Evolutionary conservation across 1,140 invertebrate species (phyloP), one percentile per base, ranked within the genome.

Genomic region (Meloidogyne chitwoodi): DNA sequence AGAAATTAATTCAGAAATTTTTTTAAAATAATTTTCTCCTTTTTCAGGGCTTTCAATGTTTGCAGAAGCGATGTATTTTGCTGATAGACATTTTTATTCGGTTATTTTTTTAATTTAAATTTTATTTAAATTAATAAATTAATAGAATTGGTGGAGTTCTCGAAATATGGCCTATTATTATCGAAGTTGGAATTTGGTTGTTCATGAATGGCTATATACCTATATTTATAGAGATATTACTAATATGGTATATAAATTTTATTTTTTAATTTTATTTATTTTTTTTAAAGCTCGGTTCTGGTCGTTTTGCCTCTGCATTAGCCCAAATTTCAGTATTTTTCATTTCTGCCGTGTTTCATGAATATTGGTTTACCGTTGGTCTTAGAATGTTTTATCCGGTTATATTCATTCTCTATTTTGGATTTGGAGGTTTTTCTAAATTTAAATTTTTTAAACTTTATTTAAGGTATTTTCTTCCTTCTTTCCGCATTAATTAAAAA

Each of bases 131-230:
- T 24, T 64, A n/a, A n/a, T 88, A n/a, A 41, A 76, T n/a, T 75
- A 88, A 19, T 84, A 94, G 91, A 94, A 96, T 83, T 98, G 95
- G 95, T 98, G 95, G 95, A 95, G 93, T 66, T 91, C 91, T 8
- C 91, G 91, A 2, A 91, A 91, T 1, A 96, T 92, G 86, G 90
- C 91, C 0, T 90, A 89, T 6, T 98, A 92, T 85, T 97, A 94
- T 86, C 90, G 94, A 22, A 93, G 92, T 10, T 98, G 95, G 95
- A 98, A 98, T 87, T 90, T 93, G 16, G 91, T 96, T 0, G 94
- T 98, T 0, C 80, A 81, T 85, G 93, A 95, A 78, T 98, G 94
- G 94, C 89, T 98, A 0, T 93, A 95, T 81, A 91, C 92, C 0
- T 96, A 96, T 87, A 90, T 98, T 24, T 97, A 95, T 87, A 92